phyloP scores from a whole-genome alignment of 1,140 invertebrate species.

The Zaprionus vittiger region DNA sequence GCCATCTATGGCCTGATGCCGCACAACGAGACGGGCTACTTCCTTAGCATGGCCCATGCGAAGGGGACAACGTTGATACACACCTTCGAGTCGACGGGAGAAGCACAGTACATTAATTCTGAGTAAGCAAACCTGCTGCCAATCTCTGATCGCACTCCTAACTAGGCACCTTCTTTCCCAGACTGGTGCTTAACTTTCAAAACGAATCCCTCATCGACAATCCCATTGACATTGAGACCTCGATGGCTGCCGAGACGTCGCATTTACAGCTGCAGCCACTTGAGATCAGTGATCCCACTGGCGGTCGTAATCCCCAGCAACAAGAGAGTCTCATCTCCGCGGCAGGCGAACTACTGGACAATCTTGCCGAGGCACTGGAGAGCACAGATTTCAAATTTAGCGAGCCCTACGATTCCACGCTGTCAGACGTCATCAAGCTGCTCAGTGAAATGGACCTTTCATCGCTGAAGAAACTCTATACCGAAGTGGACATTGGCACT shows the following conservation, averaged over 20 bases:
- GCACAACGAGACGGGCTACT: conserved; percentile 78
- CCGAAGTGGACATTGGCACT: conserved; percentile 86
- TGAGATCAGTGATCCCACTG: conserved; percentile 72
- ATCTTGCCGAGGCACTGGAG: conserved; percentile 84
- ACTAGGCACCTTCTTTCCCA: conserved; percentile 8
- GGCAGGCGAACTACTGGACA: conserved; percentile 71
- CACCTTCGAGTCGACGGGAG: conserved; percentile 83
- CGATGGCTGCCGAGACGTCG: conserved; percentile 62
- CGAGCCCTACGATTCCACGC: conserved; percentile 84
- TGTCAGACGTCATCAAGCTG: conserved; percentile 84
- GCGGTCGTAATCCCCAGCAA: conserved; percentile 75
- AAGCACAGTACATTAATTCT: conserved; percentile 80
- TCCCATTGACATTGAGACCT: conserved; percentile 72
- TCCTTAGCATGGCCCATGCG: conserved; percentile 76
- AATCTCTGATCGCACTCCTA: neutral
- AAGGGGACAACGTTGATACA: conserved; percentile 81
- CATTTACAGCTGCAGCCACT: conserved; percentile 63
- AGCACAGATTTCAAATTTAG: conserved; percentile 84
- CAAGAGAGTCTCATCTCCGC: conserved; percentile 69
- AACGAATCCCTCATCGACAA: conserved; percentile 76
- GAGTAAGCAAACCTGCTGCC: conserved; percentile 45
- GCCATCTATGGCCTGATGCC: conserved; percentile 77
- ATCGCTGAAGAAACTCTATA: conserved; percentile 85
- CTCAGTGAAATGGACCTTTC: conserved; percentile 86
- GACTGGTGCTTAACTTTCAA: conserved; percentile 71